Evolutionary conservation across 2,888 invertebrate species (phyloP).

Genomic region (Phortica magna): DNA sequence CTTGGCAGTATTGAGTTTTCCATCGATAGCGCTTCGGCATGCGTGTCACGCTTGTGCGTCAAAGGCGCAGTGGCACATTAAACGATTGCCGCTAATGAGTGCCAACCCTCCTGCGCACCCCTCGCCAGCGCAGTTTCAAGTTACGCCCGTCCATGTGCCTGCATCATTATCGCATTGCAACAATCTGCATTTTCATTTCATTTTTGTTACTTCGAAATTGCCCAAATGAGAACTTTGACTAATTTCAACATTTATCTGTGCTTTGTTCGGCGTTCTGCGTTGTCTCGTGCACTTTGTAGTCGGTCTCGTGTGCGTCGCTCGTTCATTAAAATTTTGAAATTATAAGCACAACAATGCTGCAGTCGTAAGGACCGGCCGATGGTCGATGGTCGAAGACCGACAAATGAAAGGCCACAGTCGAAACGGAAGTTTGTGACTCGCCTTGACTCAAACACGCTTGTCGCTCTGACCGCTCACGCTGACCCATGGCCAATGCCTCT

Average conservation of each 20-base stretch:
- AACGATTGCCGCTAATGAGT: background rate
- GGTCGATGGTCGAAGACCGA: no score
- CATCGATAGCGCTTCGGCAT: no score
- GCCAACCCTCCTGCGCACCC: background rate
- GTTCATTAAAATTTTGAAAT: constrained; percentile 58
- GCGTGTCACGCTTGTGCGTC: no score
- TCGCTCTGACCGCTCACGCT: background rate
- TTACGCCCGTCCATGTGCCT: no score
- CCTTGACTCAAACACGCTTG: background rate
- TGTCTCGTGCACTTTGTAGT: constrained; percentile 34
- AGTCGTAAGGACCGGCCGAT: no score
- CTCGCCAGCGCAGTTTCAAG: background rate
- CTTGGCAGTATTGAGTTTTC: no score
- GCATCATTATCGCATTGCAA: constrained; percentile 52
- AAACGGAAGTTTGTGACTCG: no score
- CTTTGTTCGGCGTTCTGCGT: background rate
- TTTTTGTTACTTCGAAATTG: constrained; percentile 10
- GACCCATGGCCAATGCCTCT: background rate
- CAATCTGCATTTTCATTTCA: constrained; percentile 53
- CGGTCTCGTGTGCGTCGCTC: constrained; percentile 66
- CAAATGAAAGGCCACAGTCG: no score
- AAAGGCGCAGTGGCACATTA: background rate
- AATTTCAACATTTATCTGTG: constrained; percentile 24
- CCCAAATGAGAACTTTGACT: constrained; percentile 4
- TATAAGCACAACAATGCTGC: no score